A percentile compares a stretch with the other conserved stretches of the same genome.
These are phyloP conservation scores for Aselliscus stoliczkanus DNA, from an alignment of 2,797 vertebrate genomes.

Conservation along the genomic window DNA sequence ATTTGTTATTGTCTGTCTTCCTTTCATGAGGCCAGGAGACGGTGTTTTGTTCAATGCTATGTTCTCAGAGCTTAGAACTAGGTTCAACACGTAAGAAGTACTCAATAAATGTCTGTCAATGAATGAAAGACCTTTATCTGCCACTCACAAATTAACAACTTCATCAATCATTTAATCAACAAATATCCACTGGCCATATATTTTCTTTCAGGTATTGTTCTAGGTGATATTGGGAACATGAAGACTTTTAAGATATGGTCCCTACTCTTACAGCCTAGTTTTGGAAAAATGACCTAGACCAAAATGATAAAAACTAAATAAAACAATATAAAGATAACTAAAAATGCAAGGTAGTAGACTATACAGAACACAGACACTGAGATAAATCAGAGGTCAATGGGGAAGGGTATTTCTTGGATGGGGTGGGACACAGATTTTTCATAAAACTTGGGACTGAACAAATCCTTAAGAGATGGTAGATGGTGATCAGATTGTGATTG, in stretches of 20 bases:
- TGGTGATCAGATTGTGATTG: background rate
- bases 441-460: background rate
- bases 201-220: background rate
- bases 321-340: background rate
- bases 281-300: background rate
- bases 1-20: background rate
- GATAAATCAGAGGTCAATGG: background rate
- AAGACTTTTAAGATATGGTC: background rate
- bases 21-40: background rate
- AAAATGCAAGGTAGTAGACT: background rate
- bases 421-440: background rate
- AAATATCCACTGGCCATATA: background rate
- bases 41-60: background rate
- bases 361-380: background rate
- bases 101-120: background rate
- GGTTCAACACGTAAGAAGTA: background rate
- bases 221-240: background rate
- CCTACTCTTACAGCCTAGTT: background rate
- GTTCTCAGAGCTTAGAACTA: background rate
- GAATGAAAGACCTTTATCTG: background rate
- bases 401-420: background rate
- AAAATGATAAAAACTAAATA: background rate
- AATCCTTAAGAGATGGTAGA: background rate
- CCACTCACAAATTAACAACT: background rate
- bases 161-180: background rate